These are phyloP conservation scores for Leucozona laternaria DNA, from an alignment of 2,888 invertebrate species.

Conservation along the genomic window DNA sequence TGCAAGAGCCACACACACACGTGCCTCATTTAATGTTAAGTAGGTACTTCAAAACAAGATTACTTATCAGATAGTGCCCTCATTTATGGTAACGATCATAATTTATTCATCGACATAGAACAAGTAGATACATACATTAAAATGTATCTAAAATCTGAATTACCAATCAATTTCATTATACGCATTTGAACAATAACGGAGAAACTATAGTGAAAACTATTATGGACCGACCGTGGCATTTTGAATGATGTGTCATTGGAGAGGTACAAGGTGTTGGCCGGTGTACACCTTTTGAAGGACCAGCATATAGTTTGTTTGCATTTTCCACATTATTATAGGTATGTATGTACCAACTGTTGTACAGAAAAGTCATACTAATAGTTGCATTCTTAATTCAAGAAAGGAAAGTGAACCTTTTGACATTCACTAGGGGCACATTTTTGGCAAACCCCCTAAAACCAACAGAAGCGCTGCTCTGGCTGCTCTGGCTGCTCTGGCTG, in stretches of 20 bases:
- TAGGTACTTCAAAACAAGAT: background rate
- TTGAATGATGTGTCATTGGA: background rate
- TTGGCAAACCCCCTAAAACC: background rate
- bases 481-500: background rate
- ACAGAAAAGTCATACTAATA: background rate
- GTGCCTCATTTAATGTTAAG: constrained; percentile 1
- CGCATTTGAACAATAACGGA: background rate
- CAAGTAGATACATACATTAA: constrained; percentile 22
- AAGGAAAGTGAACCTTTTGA: constrained; percentile 30
- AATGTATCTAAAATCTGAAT: constrained; percentile 15
- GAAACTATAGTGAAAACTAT: background rate
- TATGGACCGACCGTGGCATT: background rate
- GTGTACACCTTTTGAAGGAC: constrained; percentile 4
- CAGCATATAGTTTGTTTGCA: constrained; percentile 33
- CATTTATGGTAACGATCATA: background rate
- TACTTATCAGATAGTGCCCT: background rate
- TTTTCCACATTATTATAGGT: background rate
- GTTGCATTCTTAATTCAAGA: background rate
- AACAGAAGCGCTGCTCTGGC: background rate
- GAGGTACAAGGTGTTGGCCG: constrained; percentile 8
- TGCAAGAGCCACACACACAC: background rate
- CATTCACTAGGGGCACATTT: constrained; percentile 29
- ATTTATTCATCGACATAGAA: background rate
- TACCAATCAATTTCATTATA: constrained; percentile 30
- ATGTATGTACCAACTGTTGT: background rate